Conservation (phyloP, 2,888 invertebrate genomes). For the Himalopsyche kuldschensis region DNA sequence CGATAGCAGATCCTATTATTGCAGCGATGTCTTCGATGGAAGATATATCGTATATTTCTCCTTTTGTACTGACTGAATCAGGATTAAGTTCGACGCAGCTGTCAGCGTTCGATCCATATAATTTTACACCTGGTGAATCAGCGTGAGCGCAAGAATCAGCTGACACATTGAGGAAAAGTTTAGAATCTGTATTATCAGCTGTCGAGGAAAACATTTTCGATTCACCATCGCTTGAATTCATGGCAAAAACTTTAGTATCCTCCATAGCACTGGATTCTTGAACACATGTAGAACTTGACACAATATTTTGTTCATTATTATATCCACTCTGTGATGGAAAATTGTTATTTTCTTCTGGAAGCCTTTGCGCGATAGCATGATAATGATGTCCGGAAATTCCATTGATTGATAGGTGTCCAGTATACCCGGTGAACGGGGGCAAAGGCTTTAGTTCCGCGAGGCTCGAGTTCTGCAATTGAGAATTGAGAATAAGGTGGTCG, state of each 20-base stretch:
- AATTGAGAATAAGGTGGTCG: slow-evolving; percentile 64
- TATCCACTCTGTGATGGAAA: slow-evolving; percentile 65
- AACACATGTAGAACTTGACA: slow-evolving; percentile 73
- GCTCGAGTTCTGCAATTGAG: slow-evolving; percentile 59
- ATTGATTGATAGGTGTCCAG: slow-evolving; percentile 83
- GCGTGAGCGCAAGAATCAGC: slow-evolving; percentile 48
- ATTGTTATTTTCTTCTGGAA: slow-evolving; percentile 76
- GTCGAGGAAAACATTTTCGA: slow-evolving; percentile 53
- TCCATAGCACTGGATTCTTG: slow-evolving; percentile 63
- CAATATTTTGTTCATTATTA: slow-evolving; percentile 69
- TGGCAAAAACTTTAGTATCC: slow-evolving; percentile 63
- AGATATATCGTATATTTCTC: slow-evolving; percentile 71
- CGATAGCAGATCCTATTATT: slow-evolving; percentile 85
- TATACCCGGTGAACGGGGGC: slow-evolving; percentile 85
- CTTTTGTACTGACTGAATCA: slow-evolving; percentile 54
- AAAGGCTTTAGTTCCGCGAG: slow-evolving; percentile 81
- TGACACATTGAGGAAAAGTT: slow-evolving; percentile 46
- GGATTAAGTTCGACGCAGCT: slow-evolving; percentile 57
- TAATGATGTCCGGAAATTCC: slow-evolving; percentile 87
- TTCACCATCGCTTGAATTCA: slow-evolving; percentile 58
- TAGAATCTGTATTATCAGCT: slow-evolving; percentile 54
- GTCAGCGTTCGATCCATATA: slow-evolving; percentile 56
- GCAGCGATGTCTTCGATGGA: slow-evolving; percentile 83
- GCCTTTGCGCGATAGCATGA: slow-evolving; percentile 78
- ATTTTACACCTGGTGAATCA: slow-evolving; percentile 62